Percentiles rank a stretch among this genome's conserved stretches.
Evolutionary conservation across 2,797 vertebrate species (phyloP).

Genomic region (Knipowitschia caucasica): DNA sequence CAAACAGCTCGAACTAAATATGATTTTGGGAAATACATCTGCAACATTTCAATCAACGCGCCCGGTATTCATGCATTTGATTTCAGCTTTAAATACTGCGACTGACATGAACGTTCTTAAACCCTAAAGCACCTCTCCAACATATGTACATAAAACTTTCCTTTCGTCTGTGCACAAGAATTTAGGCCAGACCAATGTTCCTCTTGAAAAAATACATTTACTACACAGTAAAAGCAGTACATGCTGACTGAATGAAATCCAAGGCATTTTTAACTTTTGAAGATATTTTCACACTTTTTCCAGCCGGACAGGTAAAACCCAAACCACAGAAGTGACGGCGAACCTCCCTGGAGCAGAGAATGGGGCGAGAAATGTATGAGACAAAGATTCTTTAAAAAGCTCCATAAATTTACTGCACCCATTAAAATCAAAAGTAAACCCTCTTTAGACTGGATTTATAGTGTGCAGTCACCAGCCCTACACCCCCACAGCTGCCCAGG

Average conservation of each 20-base stretch:
- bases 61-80: too few relatives aligned
- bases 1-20: too few relatives aligned
- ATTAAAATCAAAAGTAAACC: constrained; percentile 80
- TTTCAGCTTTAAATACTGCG: too few relatives aligned
- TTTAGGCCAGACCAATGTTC: constrained; percentile 24
- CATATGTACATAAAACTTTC: constrained; percentile 7
- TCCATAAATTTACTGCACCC: constrained; percentile 69
- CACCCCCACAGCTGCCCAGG: constrained; percentile 65
- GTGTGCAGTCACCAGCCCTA: constrained; percentile 57
- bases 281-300: constrained; percentile 53
- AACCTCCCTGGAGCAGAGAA: constrained; percentile 20
- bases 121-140: neutral
- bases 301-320: constrained; percentile 53
- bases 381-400: constrained; percentile 58
- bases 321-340: constrained; percentile 40
- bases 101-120: neutral
- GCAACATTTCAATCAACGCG: too few relatives aligned
- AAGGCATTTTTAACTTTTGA: constrained; percentile 26
- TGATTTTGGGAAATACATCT: too few relatives aligned
- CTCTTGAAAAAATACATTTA: constrained; percentile 34
- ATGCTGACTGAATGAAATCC: constrained; percentile 22
- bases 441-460: constrained; percentile 77
- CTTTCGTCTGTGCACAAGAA: constrained; percentile 13
- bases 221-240: constrained; percentile 37
- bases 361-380: constrained; percentile 18